Conservation (phyloP, 2,113 vertebrate species). For the Ciconia stormi region DNA sequence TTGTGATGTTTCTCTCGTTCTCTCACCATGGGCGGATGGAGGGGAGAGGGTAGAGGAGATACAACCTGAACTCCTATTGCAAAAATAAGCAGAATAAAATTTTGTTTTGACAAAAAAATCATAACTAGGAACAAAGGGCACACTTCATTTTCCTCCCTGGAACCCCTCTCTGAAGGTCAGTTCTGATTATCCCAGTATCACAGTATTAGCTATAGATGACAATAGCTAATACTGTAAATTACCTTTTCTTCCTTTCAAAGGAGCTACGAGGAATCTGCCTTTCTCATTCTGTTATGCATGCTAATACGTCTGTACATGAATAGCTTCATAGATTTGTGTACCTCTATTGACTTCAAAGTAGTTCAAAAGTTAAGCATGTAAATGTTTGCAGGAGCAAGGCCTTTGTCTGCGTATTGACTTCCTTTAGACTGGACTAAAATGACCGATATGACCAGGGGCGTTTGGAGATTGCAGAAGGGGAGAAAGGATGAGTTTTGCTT, state of each 20-base stretch:
- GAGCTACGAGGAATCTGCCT: background rate
- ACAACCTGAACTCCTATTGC: background rate
- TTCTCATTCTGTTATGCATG: background rate
- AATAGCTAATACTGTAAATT: background rate
- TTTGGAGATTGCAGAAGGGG: background rate
- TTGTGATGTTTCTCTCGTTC: background rate
- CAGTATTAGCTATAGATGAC: background rate
- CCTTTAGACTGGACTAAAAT: background rate
- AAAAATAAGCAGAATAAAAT: background rate
- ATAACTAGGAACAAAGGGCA: background rate
- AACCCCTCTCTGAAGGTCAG: background rate
- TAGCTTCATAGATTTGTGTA: background rate
- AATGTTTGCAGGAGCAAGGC: background rate
- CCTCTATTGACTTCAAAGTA: background rate
- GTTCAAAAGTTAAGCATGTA: background rate
- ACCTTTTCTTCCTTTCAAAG: background rate
- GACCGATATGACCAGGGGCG: accelerated
- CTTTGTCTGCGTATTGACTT: background rate
- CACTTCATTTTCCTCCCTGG: background rate
- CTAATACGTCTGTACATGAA: background rate
- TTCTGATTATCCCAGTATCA: background rate
- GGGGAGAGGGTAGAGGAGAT: background rate
- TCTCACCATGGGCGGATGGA: background rate
- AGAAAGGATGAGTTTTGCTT: background rate
- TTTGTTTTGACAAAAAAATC: background rate